These are phyloP conservation scores for Celastrina argiolus DNA, from an alignment of 2,888 invertebrate genomes.

Conservation along the genomic window DNA sequence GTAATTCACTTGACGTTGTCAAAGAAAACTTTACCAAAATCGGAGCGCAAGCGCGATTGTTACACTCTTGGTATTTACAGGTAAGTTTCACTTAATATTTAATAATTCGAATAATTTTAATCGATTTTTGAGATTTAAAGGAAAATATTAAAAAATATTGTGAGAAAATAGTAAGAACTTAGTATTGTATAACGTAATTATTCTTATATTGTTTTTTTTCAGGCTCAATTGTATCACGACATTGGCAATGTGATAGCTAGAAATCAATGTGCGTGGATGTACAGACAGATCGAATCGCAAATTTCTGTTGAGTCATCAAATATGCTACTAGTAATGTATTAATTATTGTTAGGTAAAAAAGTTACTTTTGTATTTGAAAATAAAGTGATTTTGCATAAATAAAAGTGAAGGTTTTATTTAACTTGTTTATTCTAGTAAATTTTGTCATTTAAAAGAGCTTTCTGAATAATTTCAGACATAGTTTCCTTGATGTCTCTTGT, in stretches of 20 bases:
- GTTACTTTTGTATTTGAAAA: background rate
- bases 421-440: slow-evolving; percentile 69
- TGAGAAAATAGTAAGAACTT: too few species aligned
- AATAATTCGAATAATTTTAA: too few species aligned
- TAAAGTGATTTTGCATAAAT: background rate
- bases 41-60: slow-evolving; percentile 85
- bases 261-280: slow-evolving; percentile 90
- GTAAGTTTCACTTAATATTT: slow-evolving; percentile 46
- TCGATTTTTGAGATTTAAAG: too few species aligned
- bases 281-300: slow-evolving; percentile 86
- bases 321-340: slow-evolving; percentile 74
- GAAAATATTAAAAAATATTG: too few species aligned
- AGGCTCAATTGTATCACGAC: slow-evolving; percentile 86
- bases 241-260: slow-evolving; percentile 83
- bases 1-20: slow-evolving; percentile 81
- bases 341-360: slow-evolving; percentile 34
- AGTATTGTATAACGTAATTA: background rate
- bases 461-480: slow-evolving; percentile 79
- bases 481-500: slow-evolving; percentile 74
- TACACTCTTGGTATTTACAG: slow-evolving; percentile 85
- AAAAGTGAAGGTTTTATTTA: background rate
- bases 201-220: slow-evolving; percentile 48
- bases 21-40: slow-evolving; percentile 84
- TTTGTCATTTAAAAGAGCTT: slow-evolving; percentile 81
- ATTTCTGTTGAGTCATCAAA: slow-evolving; percentile 79